Evolutionary conservation across 2,797 vertebrate genomes (phyloP), one percentile per base, ranked within the genome.

Genomic region (Fratercula arctica): DNA sequence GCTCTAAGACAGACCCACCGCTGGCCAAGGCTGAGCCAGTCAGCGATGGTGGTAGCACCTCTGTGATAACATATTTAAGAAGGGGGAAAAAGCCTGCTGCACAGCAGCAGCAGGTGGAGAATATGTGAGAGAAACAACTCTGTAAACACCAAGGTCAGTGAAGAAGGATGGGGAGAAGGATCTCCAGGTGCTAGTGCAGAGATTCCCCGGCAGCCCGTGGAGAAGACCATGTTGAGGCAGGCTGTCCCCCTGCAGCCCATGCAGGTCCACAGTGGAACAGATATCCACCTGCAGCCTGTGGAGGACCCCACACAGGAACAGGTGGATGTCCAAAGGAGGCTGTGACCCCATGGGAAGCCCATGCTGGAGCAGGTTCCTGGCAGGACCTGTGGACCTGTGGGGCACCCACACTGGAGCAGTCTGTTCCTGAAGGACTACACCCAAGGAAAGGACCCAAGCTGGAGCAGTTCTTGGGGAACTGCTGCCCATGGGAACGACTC

Each of bases 1-100:
- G 9, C 60, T 53, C 33, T 33, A 79, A 23, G 19, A 43, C 4
- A 3, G 24, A 43, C 24, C 17, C 3, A 4, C 33, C 3, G 3
- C 31, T 45, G 19, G 12, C 11, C 25, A 45, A 79, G 25, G 18
- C 63, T 15, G 20, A 64, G 59, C 25, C 24, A 39, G 14, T 33
- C 41, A 33, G 41, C 5, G 1, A 31, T 2, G 2, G 59, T 21
- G 16, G 11, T 77, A 51, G 35, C 0, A 1, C 29, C 35, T 78
- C 60, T 78, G 37, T 6, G 48, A n/a, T 28, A 28, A 28, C 15
- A 17, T 17, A 28, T 16, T 43, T 35, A 54, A 66, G 50, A 43
- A 53, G 16, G 18, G 29, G 6, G 5, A 16, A 78, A 33, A 50
- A 20, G 8, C 24, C 20, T 53, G 23, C 10, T 45, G 31, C 4